Evolutionary conservation across 2,888 invertebrate species (phyloP).

Genomic region (Dasysyrphus tricinctus): DNA sequence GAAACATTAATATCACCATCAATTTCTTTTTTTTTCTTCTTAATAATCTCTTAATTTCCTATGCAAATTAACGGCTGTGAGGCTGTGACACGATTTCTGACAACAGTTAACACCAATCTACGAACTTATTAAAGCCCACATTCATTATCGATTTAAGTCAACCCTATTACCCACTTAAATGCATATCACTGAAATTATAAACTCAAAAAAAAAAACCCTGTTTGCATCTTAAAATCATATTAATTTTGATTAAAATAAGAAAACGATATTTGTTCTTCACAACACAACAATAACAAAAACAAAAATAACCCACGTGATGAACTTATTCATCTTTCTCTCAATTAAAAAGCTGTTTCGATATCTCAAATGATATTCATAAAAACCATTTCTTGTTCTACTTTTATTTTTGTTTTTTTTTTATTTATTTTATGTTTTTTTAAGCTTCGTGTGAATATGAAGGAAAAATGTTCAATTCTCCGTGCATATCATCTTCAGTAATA

Average conservation of each 20-base stretch:
- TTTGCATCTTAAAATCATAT: constrained; percentile 41
- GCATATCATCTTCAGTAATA: constrained; percentile 45
- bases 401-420: neutral
- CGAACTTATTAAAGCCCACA: constrained; percentile 37
- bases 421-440: constrained; percentile 1
- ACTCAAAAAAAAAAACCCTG: neutral
- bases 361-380: constrained; percentile 25
- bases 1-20: constrained; percentile 7
- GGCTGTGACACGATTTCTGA: constrained; percentile 10
- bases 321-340: constrained; percentile 27
- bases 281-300: neutral
- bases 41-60: constrained; percentile 32
- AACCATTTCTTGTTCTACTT: constrained; percentile 31
- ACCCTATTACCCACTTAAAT: neutral
- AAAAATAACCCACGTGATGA: constrained; percentile 31
- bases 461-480: constrained; percentile 20
- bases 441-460: constrained; percentile 30
- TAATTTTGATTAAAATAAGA: constrained; percentile 30
- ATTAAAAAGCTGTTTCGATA: constrained; percentile 29
- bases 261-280: constrained; percentile 19
- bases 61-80: constrained; percentile 27
- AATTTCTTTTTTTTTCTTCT: neutral
- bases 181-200: neutral
- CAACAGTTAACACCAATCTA: constrained; percentile 42
- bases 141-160: constrained; percentile 6